These are phyloP conservation scores for Drosophila bunnanda DNA, from an alignment of 2,888 invertebrate species.

Conservation along the genomic window DNA sequence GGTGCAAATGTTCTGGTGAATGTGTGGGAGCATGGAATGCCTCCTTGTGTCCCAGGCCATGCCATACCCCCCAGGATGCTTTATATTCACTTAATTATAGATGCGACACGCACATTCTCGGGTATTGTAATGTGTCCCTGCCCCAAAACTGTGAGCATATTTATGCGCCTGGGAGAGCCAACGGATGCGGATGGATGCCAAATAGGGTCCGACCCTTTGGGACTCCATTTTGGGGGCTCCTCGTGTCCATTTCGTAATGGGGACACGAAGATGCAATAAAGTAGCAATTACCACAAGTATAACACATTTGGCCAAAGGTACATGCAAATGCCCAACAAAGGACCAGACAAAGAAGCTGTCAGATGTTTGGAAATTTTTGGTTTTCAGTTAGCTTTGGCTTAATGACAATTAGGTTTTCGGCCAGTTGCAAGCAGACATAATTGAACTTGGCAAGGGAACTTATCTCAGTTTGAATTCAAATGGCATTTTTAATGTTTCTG, in stretches of 20 bases:
- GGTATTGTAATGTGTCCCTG: constrained; percentile 24
- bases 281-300: constrained; percentile 66
- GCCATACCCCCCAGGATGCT: constrained; percentile 20
- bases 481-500: too few relatives aligned
- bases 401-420: constrained; percentile 7
- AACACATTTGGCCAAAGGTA: constrained; percentile 20
- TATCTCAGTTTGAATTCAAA: background rate
- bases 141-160: constrained; percentile 44
- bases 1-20: constrained; percentile 44
- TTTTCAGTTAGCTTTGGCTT: background rate
- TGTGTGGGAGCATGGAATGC: constrained; percentile 54
- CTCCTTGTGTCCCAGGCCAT: constrained; percentile 36
- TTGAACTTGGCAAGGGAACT: background rate
- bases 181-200: constrained; percentile 9
- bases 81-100: constrained; percentile 76
- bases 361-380: background rate
- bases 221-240: constrained; percentile 31
- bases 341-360: background rate
- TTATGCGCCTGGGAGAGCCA: constrained; percentile 44
- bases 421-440: constrained; percentile 1
- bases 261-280: constrained; percentile 66
- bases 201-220: constrained; percentile 16
- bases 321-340: constrained; percentile 17
- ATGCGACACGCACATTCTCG: constrained; percentile 71
- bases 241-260: constrained; percentile 35